These are phyloP conservation scores for Parnassius glacialis DNA, from an alignment of 2,888 invertebrate species.

Conservation along the genomic window DNA sequence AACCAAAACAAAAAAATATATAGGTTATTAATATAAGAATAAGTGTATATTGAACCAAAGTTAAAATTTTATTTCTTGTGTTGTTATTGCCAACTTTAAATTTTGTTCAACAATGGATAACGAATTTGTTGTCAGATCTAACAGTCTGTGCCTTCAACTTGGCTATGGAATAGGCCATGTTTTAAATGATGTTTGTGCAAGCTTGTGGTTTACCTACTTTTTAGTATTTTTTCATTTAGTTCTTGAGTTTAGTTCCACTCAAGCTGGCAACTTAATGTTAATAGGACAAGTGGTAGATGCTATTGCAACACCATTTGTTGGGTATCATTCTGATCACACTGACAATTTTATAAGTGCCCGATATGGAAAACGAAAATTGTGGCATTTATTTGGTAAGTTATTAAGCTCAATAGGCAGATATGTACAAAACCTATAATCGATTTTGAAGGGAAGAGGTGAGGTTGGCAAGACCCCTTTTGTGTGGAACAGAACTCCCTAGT, in stretches of 20 bases:
- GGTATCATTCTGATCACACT: conserved; percentile 89
- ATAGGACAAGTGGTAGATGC: conserved; percentile 94
- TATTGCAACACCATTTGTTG: conserved; percentile 92
- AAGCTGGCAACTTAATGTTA: conserved; percentile 85
- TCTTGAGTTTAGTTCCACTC: conserved; percentile 77
- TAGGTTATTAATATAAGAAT: no score
- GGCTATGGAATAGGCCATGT: conserved; percentile 91
- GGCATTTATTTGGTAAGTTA: conserved; percentile 91
- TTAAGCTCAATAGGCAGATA: no score
- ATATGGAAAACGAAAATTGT: conserved; percentile 92
- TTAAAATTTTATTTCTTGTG: no score
- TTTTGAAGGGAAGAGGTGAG: no score
- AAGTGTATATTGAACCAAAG: no score
- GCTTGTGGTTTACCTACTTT: conserved; percentile 96
- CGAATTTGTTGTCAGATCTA: conserved; percentile 70
- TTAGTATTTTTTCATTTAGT: conserved; percentile 89
- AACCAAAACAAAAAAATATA: no score
- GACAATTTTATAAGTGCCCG: conserved; percentile 83
- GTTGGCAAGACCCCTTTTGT: no score
- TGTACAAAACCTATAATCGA: no score
- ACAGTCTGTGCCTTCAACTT: conserved; percentile 67
- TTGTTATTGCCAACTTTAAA: no score
- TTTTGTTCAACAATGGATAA: conserved; percentile 56
- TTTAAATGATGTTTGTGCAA: conserved; percentile 94
- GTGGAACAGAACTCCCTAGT: no score